Evolutionary conservation across 2,888 invertebrate genomes (phyloP).

Genomic region (Agonum fuliginosum): DNA sequence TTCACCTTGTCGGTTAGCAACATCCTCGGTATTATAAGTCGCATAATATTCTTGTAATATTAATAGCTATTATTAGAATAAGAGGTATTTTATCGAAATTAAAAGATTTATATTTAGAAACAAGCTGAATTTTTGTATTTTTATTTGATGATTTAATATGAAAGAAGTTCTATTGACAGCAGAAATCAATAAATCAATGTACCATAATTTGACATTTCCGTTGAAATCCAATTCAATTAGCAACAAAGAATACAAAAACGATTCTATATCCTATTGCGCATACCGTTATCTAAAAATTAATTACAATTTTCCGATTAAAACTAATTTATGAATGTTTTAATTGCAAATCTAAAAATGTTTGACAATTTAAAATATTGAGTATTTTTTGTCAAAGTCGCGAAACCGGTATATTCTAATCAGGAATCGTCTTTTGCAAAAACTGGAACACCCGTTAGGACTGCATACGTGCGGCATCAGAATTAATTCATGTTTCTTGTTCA

Average conservation of each 20-base stretch:
- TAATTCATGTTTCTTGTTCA: conserved; percentile 41
- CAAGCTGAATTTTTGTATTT: too few species aligned
- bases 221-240: conserved; percentile 32
- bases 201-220: conserved; percentile 24
- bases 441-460: conserved; percentile 54
- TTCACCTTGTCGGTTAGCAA: too few species aligned
- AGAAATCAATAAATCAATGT: conserved; percentile 33
- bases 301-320: conserved; percentile 28
- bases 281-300: conserved; percentile 32
- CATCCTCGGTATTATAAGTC: too few species aligned
- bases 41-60: too few species aligned
- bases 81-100: too few species aligned
- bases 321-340: conserved; percentile 31
- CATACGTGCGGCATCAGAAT: conserved; percentile 40
- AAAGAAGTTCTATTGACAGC: background rate
- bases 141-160: too few species aligned
- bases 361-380: conserved; percentile 30
- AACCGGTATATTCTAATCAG: conserved; percentile 56
- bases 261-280: conserved; percentile 17
- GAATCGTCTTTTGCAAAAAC: conserved; percentile 50
- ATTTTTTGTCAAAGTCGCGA: conserved; percentile 31
- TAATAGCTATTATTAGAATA: too few species aligned
- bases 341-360: conserved; percentile 31
- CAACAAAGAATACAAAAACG: conserved; percentile 4
- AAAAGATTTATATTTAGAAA: too few species aligned